These are phyloP conservation scores for Chalcis sispes DNA, from an alignment of 2,888 invertebrate species.

Conservation along the genomic window DNA sequence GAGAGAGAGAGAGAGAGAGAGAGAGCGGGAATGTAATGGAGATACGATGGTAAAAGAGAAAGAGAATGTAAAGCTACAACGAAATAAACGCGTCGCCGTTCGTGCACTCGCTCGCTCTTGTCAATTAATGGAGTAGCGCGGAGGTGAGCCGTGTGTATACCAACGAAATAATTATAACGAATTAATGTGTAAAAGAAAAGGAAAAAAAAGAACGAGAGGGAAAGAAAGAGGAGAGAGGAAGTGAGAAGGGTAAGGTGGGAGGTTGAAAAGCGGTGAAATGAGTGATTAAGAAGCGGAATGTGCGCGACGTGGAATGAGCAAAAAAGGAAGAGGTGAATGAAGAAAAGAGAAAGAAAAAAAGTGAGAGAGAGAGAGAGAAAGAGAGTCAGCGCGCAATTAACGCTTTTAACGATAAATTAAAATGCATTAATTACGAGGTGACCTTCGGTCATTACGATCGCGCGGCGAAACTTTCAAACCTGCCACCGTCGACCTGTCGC, in stretches of 20 bases:
- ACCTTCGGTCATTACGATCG: conserved; percentile 62
- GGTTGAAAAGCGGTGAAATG: conserved; percentile 24
- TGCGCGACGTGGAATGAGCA: not conserved
- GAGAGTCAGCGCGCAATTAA: conserved; percentile 24
- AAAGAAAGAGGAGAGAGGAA: no score
- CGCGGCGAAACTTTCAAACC: no score
- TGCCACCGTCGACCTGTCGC: conserved; percentile 29
- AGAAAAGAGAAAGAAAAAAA: not conserved
- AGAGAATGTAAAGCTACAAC: not conserved
- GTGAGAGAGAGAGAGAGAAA: not conserved
- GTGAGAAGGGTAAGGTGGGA: no score
- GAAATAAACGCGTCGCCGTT: no score
- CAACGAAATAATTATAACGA: conserved; percentile 39
- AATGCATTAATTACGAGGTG: conserved; percentile 62
- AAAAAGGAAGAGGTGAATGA: not conserved
- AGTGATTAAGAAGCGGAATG: conserved; percentile 42
- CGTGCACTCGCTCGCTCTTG: no score
- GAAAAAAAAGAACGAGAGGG: no score
- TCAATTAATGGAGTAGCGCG: conserved; percentile 28
- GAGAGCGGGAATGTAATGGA: not conserved
- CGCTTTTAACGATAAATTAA: conserved; percentile 62
- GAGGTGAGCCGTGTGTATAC: not conserved
- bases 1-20: not conserved
- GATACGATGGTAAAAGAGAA: not conserved
- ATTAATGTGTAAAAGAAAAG: no score